These are phyloP conservation scores for Echinarachnius parma DNA, from an alignment of 53 echinoderm and acorn worm genomes.

Conservation along the genomic window DNA sequence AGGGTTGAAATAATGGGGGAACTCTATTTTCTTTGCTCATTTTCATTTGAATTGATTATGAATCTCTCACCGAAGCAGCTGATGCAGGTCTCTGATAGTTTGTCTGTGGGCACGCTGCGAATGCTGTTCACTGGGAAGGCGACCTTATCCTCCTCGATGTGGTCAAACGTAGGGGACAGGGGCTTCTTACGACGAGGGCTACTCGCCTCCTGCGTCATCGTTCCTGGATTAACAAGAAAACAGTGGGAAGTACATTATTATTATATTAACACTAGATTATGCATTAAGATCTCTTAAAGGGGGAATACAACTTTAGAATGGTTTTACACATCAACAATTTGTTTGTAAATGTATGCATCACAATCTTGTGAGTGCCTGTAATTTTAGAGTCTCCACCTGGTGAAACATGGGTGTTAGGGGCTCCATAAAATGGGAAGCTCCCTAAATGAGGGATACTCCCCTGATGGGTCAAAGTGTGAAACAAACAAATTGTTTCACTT, in stretches of 20 bases:
- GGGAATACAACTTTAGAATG: background rate
- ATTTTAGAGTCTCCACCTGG: no score
- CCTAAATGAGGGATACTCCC: no score
- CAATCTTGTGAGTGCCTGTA: no score
- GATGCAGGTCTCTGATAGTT: slow-evolving; percentile 69
- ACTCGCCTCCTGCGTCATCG: slow-evolving; percentile 67
- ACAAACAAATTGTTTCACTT: no score
- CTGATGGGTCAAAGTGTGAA: no score
- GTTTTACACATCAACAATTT: background rate
- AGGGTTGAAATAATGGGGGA: no score
- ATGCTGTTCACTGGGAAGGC: slow-evolving; percentile 61
- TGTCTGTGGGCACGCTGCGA: slow-evolving; percentile 74
- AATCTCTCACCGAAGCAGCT: slow-evolving; percentile 88
- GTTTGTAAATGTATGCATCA: no score
- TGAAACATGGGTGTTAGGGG: no score
- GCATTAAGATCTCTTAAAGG: background rate
- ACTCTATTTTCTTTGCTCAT: no score
- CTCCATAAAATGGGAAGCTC: no score
- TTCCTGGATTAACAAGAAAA: slow-evolving; percentile 36
- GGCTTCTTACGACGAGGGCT: slow-evolving; percentile 76
- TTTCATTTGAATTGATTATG: no score
- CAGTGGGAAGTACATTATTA: background rate
- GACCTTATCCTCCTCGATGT: slow-evolving; percentile 72
- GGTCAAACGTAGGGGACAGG: slow-evolving; percentile 76
- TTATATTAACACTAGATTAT: background rate